Percentiles rank a stretch among this genome's conserved stretches.
phyloP scores from a whole-genome alignment of 2,888 invertebrate species.

The Eupithecia pulchellata region DNA sequence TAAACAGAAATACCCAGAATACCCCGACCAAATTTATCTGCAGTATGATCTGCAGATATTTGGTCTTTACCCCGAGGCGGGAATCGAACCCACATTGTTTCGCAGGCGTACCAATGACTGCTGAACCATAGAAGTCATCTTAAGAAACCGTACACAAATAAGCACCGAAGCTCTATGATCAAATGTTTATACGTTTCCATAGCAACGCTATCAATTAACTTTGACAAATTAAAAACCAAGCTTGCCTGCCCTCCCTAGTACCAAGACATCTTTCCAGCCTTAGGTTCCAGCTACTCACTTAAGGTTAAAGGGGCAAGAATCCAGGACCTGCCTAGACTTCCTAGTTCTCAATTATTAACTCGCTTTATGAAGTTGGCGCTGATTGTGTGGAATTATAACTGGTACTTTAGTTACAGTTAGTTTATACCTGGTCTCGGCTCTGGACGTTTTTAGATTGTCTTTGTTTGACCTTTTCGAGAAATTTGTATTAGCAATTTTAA shows the following conservation, averaged over 20 bases:
- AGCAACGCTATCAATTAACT: not conserved
- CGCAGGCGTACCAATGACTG: too few relatives aligned
- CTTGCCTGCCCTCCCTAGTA: not conserved
- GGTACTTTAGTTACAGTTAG: slow-evolving; percentile 26
- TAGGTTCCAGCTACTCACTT: not conserved
- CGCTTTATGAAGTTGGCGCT: slow-evolving; percentile 39
- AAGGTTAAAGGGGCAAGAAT: not conserved
- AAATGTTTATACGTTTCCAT: not conserved
- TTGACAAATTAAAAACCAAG: not conserved
- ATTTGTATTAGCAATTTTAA: too few relatives aligned
- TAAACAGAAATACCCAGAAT: too few relatives aligned
- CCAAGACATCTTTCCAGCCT: not conserved
- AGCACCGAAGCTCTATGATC: not conserved
- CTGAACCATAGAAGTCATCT: too few relatives aligned
- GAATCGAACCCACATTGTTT: too few relatives aligned
- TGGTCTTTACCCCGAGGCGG: too few relatives aligned
- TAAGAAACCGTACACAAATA: too few relatives aligned
- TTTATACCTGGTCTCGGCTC: not conserved
- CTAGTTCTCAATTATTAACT: slow-evolving; percentile 62
- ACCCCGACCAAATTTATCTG: too few relatives aligned
- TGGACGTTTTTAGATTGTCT: not conserved
- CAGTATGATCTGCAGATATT: too few relatives aligned
- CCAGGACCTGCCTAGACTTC: slow-evolving; percentile 49
- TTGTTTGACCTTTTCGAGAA: too few relatives aligned
- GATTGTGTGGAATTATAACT: slow-evolving; percentile 42